Conservation (phyloP, 2,888 invertebrate species). For the Eupithecia abbreviata region DNA sequence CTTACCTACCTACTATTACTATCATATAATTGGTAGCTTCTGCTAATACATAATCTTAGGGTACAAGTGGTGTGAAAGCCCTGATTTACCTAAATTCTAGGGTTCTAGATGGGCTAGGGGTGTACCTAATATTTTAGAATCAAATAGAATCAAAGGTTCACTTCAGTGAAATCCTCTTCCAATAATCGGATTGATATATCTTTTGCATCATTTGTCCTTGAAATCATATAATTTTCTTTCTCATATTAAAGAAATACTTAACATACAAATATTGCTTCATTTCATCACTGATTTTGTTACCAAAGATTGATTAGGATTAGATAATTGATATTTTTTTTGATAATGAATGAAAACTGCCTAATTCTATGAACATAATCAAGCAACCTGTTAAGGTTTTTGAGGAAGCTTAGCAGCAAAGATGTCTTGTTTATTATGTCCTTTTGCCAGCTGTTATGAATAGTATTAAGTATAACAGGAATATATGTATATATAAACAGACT, state of each 20-base stretch:
- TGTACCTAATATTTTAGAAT: not conserved
- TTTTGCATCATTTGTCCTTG: not conserved
- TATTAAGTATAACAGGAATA: not conserved
- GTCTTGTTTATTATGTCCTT: not conserved
- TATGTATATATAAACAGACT: not conserved
- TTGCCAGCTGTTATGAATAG: not conserved
- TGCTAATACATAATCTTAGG: not conserved
- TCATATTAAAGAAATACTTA: not conserved
- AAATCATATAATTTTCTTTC: too few relatives aligned
- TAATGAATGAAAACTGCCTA: not conserved
- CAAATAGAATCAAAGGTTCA: not conserved
- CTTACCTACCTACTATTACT: not conserved
- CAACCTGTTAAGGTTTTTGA: not conserved
- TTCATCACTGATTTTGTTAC: not conserved
- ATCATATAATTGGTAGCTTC: not conserved
- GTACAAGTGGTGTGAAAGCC: not conserved
- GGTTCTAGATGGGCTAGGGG: not conserved
- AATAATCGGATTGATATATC: not conserved
- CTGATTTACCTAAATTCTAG: not conserved
- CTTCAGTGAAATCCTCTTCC: not conserved
- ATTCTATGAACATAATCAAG: not conserved
- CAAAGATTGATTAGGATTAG: slow-evolving; percentile 3
- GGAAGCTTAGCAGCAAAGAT: not conserved
- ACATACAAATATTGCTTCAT: not conserved
- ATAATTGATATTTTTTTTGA: not conserved